Evolutionary conservation across 2,797 vertebrate genomes (phyloP).

Genomic region (Phylloscopus collybita): DNA sequence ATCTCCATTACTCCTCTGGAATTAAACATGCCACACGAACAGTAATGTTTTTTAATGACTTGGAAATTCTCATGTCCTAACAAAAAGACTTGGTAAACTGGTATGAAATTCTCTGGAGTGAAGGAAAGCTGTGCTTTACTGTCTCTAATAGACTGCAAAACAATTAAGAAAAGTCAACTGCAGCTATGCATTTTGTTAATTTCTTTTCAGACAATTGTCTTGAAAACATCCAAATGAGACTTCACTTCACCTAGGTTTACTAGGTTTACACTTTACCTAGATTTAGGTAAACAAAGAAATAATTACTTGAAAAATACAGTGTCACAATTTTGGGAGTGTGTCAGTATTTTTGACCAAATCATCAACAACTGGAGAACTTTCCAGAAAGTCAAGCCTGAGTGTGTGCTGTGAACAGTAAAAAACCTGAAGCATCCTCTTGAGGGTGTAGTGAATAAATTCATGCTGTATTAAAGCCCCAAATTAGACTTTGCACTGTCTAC

Average conservation of each 20-base stretch:
- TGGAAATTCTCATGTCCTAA: background rate
- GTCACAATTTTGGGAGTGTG: background rate
- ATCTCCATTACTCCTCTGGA: background rate
- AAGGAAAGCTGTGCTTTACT: background rate
- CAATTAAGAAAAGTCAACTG: background rate
- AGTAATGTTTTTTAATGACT: background rate
- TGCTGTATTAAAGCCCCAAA: accelerated
- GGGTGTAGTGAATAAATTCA: background rate
- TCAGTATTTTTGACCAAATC: background rate
- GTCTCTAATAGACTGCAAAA: background rate
- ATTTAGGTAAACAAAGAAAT: background rate
- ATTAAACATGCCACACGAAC: background rate
- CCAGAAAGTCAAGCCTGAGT: background rate
- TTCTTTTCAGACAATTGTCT: background rate
- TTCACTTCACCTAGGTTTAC: background rate
- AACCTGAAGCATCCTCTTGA: background rate
- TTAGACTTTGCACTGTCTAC: background rate
- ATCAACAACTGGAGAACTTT: background rate
- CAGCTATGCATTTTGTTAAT: background rate
- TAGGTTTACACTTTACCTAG: background rate
- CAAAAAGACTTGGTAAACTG: background rate
- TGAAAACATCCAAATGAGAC: background rate
- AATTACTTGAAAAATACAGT: background rate
- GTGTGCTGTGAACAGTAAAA: background rate
- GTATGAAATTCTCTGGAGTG: background rate